phyloP scores from a whole-genome alignment of 2,888 invertebrate species.

The Merodon equestris region DNA sequence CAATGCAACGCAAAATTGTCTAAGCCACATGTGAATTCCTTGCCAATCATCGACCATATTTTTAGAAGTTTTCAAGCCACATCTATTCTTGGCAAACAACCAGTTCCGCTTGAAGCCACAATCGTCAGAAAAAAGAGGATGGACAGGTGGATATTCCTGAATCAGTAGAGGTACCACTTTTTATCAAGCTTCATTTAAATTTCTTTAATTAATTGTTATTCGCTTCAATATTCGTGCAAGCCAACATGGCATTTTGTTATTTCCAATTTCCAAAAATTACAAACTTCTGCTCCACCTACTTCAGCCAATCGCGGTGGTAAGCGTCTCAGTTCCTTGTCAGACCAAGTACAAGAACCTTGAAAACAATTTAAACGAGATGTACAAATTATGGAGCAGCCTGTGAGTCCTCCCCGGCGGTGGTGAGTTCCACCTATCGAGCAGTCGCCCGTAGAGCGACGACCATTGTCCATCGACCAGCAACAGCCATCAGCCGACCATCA shows the following conservation, averaged over 20 bases:
- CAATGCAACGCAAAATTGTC: no score
- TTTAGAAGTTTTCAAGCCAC: no score
- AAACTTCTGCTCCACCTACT: slow-evolving; percentile 28
- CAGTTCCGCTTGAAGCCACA: no score
- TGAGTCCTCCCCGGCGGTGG: slow-evolving; percentile 18
- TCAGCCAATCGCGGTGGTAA: neutral
- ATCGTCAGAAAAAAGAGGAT: no score
- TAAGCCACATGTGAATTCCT: no score
- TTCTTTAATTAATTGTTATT: slow-evolving; percentile 8
- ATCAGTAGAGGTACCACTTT: no score
- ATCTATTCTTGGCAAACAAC: no score
- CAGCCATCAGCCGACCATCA: slow-evolving; percentile 63
- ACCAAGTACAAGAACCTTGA: slow-evolving; percentile 27
- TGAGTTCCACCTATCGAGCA: slow-evolving; percentile 46
- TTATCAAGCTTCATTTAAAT: no score
- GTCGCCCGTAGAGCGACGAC: no score
- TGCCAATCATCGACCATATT: no score
- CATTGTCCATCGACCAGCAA: slow-evolving; percentile 42
- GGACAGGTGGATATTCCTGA: no score
- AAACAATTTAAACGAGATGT: slow-evolving; percentile 63
- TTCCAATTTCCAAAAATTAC: slow-evolving; percentile 31
- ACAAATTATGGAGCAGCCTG: slow-evolving; percentile 58
- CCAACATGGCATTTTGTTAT: slow-evolving; percentile 38
- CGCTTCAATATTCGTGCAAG: slow-evolving; percentile 2
- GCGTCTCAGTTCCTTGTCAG: neutral